Conservation (phyloP, 2,113 vertebrate genomes). For the Setophaga petechia region DNA sequence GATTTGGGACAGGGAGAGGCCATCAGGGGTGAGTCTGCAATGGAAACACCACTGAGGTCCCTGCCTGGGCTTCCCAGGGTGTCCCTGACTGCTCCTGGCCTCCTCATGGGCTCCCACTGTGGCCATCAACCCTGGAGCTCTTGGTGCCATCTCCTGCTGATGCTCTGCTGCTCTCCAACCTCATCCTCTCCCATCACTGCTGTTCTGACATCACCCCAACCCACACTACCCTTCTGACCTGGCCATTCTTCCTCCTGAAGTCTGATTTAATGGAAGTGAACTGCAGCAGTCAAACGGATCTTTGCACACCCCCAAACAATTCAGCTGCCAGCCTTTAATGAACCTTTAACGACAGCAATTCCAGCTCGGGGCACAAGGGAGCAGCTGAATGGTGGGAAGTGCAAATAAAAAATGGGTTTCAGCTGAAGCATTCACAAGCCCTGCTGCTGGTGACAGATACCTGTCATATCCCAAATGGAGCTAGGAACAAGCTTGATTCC, state of each 20-base stretch:
- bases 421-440: background rate
- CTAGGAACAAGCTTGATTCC: background rate
- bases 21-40: rapidly evolving
- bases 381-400: background rate
- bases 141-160: background rate
- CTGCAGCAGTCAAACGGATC: background rate
- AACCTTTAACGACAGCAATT: background rate
- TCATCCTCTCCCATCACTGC: background rate
- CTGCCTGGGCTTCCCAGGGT: background rate
- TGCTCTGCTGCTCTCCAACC: background rate
- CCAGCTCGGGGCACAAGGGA: background rate
- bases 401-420: background rate
- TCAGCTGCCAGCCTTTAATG: background rate
- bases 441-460: background rate
- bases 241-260: background rate
- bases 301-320: background rate
- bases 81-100: background rate
- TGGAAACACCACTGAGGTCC: background rate
- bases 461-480: background rate
- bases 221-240: background rate
- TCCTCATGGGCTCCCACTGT: background rate
- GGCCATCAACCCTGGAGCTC: rapidly evolving
- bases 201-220: background rate
- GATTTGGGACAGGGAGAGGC: background rate
- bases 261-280: background rate